phyloP scores from a whole-genome alignment of 2,113 vertebrate genomes.

The Catagonus wagneri region DNA sequence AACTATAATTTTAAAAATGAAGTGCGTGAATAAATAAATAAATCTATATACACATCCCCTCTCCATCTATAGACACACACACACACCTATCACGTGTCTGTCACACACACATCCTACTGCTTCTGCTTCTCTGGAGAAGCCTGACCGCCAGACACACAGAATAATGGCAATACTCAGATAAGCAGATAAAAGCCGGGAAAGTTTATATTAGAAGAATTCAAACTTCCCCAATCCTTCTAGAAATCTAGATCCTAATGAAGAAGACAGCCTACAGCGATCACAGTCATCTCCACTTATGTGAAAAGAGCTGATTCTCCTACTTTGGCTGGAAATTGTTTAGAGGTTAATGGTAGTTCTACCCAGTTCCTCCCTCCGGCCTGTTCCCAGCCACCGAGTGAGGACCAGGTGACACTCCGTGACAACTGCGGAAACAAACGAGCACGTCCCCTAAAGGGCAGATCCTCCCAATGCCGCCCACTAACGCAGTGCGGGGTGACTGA shows the following conservation, averaged over 20 bases:
- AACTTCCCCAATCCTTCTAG: not conserved
- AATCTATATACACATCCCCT: not conserved
- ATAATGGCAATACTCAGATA: not conserved
- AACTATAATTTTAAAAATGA: no score
- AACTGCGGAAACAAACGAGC: not conserved
- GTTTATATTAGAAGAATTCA: not conserved
- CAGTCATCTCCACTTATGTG: not conserved
- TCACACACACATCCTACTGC: not conserved
- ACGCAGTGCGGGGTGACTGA: not conserved
- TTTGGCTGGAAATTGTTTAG: not conserved
- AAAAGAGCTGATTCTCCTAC: not conserved
- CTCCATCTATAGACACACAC: no score
- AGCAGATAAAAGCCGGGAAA: not conserved
- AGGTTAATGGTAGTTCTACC: not conserved
- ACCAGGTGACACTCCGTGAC: not conserved
- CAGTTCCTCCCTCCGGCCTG: not conserved
- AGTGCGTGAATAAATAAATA: no score
- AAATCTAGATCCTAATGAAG: not conserved
- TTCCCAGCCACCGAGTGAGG: not conserved
- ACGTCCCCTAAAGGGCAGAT: not conserved
- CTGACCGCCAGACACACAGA: not conserved
- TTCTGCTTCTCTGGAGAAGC: not conserved
- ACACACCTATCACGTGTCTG: not conserved
- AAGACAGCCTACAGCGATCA: not conserved
- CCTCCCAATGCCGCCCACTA: not conserved